These are phyloP conservation scores for Hemicrepidius hirtus DNA, from an alignment of 2,888 invertebrate species.

Conservation along the genomic window DNA sequence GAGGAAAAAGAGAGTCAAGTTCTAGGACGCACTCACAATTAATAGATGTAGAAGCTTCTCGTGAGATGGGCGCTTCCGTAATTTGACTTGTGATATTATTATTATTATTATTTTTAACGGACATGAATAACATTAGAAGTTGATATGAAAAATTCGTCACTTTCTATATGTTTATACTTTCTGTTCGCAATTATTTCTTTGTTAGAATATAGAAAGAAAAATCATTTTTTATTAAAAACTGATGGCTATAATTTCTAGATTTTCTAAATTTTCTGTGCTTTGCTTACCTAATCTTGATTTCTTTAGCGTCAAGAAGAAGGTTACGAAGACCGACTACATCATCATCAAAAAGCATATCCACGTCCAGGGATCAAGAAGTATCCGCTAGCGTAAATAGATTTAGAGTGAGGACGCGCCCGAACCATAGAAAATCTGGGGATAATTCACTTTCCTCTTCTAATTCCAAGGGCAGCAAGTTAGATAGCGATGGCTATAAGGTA, in stretches of 20 bases:
- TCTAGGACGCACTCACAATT: slow-evolving; percentile 18
- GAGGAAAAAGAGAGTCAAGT: slow-evolving; percentile 35
- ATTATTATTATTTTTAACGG: too few relatives aligned
- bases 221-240: too few relatives aligned
- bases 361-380: slow-evolving; percentile 76
- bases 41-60: background rate
- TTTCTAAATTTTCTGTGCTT: too few relatives aligned
- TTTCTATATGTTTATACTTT: too few relatives aligned
- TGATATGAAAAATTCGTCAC: too few relatives aligned
- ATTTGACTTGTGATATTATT: background rate
- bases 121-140: too few relatives aligned
- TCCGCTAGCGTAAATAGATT: slow-evolving; percentile 80
- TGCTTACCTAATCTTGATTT: too few relatives aligned
- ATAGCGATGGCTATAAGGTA: slow-evolving; percentile 84
- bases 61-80: background rate
- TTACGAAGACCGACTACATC: slow-evolving; percentile 80
- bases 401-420: slow-evolving; percentile 76
- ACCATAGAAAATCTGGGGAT: slow-evolving; percentile 75
- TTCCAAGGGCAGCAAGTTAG: slow-evolving; percentile 74
- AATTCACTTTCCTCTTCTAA: slow-evolving; percentile 75
- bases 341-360: slow-evolving; percentile 71
- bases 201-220: too few relatives aligned
- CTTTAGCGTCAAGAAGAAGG: slow-evolving; percentile 72
- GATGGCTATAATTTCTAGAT: too few relatives aligned
- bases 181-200: too few relatives aligned